Conservation (phyloP, 2,888 invertebrate species). For the Apoda limacodes region DNA sequence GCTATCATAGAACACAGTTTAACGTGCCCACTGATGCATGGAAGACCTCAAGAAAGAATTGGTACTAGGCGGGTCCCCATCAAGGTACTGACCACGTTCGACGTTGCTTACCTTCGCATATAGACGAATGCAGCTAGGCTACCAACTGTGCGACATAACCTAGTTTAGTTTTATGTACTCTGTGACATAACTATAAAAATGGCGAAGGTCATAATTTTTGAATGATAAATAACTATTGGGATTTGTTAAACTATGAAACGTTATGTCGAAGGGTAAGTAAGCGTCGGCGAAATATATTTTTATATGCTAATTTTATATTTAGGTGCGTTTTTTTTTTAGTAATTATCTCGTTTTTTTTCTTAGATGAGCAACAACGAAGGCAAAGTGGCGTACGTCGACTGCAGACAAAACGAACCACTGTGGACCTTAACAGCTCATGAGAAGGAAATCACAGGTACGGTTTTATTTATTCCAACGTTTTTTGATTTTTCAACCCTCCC, state of each 20-base stretch:
- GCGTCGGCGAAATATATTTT: constrained; percentile 1
- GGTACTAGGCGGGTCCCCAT: too few species aligned
- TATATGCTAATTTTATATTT: constrained; percentile 17
- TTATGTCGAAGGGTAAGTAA: neutral
- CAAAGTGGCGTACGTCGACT: constrained; percentile 79
- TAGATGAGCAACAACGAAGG: constrained; percentile 74
- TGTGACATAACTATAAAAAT: too few species aligned
- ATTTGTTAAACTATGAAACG: neutral
- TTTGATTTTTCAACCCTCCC: too few species aligned
- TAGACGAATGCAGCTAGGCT: too few species aligned
- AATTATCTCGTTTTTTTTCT: constrained; percentile 36
- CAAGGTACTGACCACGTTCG: too few species aligned
- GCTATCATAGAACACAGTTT: too few species aligned
- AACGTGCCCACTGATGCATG: too few species aligned
- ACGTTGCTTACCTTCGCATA: too few species aligned
- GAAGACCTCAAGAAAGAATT: too few species aligned
- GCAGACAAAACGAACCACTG: constrained; percentile 73
- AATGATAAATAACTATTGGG: neutral
- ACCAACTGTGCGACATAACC: too few species aligned
- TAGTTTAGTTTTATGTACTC: too few species aligned
- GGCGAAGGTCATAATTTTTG: too few species aligned
- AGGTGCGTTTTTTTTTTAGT: constrained; percentile 76
- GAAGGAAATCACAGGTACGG: constrained; percentile 83
- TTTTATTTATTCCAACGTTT: neutral
- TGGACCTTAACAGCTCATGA: constrained; percentile 84